Percentiles rank a stretch among this genome's conserved stretches.
Evolutionary conservation across 2,113 vertebrate species (phyloP).

Genomic region (Coregonus clupeaformis): DNA sequence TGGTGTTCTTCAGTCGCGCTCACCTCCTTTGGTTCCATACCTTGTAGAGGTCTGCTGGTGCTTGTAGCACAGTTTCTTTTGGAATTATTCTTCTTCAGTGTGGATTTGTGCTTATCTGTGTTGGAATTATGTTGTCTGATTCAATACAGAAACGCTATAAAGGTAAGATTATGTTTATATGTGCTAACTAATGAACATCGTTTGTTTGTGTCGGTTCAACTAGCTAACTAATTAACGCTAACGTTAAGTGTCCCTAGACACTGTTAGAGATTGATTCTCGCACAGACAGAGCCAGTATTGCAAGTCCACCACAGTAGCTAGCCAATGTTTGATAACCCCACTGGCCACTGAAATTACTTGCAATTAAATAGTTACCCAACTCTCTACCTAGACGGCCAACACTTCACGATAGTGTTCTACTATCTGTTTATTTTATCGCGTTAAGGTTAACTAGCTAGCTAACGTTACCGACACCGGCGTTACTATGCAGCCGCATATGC

Average conservation of each 20-base stretch:
- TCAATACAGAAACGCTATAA: background rate
- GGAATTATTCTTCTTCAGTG: background rate
- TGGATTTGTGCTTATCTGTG: background rate
- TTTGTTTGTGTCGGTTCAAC: background rate
- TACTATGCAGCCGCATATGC: too few species aligned
- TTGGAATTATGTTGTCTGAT: background rate
- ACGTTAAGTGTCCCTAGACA: too few species aligned
- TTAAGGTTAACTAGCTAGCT: background rate
- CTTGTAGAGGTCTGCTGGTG: background rate
- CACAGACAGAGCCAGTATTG: too few species aligned
- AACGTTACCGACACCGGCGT: background rate
- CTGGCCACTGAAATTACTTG: too few species aligned
- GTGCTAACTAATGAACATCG: background rate
- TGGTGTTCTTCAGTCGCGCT: background rate
- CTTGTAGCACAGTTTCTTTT: background rate
- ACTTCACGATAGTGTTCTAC: too few species aligned
- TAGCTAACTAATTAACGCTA: background rate
- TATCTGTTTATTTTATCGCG: too few species aligned
- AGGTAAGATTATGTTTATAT: background rate
- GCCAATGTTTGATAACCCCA: too few species aligned
- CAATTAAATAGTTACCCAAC: too few species aligned
- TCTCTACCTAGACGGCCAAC: too few species aligned
- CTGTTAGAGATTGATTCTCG: too few species aligned
- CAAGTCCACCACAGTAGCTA: too few species aligned
- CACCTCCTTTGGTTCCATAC: background rate